These are phyloP conservation scores for Palythoa caribaeorum DNA, from an alignment of 92 coral and sea anemone genomes.

Conservation along the genomic window DNA sequence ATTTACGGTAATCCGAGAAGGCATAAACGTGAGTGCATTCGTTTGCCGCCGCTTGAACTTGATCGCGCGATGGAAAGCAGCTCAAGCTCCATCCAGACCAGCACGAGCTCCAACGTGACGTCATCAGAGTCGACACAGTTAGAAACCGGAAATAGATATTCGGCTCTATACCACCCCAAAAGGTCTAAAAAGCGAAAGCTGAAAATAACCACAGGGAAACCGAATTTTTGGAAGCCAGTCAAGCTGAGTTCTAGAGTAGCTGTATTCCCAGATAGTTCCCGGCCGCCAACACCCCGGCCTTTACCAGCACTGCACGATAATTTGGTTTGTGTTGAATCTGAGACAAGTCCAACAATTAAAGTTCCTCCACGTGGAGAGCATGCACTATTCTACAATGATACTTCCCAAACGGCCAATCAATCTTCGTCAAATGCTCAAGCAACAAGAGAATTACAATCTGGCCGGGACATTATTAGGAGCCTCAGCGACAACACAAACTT, in stretches of 20 bases:
- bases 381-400: background rate
- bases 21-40: constrained; percentile 25
- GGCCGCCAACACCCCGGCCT: background rate
- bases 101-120: background rate
- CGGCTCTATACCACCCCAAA: background rate
- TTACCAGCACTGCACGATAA: background rate
- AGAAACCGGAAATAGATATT: background rate
- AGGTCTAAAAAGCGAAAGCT: background rate
- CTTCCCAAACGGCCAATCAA: background rate
- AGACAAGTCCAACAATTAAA: background rate
- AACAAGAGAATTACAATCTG: background rate
- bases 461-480: background rate
- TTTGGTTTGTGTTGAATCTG: constrained; percentile 4
- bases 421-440: background rate
- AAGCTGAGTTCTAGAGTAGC: background rate
- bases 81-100: background rate
- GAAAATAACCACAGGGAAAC: constrained; percentile 6
- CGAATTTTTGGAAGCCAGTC: constrained; percentile 13
- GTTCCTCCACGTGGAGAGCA: background rate
- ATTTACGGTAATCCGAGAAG: constrained; percentile 34
- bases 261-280: background rate
- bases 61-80: background rate
- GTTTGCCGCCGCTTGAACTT: background rate
- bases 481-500: constrained; percentile 6
- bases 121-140: background rate